Percentiles rank a stretch among this genome's conserved stretches.
These are phyloP conservation scores for Periparus ater DNA, from an alignment of 2,797 vertebrate species.

Conservation along the genomic window DNA sequence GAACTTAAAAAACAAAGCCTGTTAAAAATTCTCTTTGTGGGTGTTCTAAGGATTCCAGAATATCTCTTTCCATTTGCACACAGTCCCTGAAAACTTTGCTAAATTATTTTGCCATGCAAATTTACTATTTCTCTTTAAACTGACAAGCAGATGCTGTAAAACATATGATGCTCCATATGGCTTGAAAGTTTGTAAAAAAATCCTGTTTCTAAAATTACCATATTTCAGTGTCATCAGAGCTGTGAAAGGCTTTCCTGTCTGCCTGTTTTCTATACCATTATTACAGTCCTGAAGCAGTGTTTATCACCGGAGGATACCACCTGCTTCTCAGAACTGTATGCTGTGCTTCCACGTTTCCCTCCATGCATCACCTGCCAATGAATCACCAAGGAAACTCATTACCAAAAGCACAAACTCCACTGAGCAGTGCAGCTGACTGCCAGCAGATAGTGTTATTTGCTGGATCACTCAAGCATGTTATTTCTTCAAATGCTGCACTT, in stretches of 20 bases:
- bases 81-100: not conserved
- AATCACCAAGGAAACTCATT: slow-evolving; percentile 50
- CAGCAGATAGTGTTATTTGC: not conserved
- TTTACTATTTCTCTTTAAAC: slow-evolving; percentile 14
- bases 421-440: not conserved
- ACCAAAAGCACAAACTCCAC: not conserved
- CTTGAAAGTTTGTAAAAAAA: not conserved
- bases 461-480: not conserved
- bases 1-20: not conserved
- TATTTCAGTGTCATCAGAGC: not conserved
- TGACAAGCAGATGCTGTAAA: not conserved
- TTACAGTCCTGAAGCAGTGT: not conserved
- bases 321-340: not conserved
- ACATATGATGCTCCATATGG: not conserved
- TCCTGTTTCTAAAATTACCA: not conserved
- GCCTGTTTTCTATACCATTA: not conserved
- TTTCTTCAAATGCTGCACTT: slow-evolving; percentile 9
- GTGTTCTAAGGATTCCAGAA: not conserved
- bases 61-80: not conserved
- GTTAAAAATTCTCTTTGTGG: not conserved
- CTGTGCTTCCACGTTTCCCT: not conserved
- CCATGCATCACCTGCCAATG: slow-evolving; percentile 14
- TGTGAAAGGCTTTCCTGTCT: not conserved
- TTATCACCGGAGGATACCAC: not conserved
- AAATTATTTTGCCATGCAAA: not conserved